Percentiles rank a stretch among this genome's conserved stretches.
phyloP scores from a whole-genome alignment of 2,113 vertebrate genomes.

The Cairina moschata region DNA sequence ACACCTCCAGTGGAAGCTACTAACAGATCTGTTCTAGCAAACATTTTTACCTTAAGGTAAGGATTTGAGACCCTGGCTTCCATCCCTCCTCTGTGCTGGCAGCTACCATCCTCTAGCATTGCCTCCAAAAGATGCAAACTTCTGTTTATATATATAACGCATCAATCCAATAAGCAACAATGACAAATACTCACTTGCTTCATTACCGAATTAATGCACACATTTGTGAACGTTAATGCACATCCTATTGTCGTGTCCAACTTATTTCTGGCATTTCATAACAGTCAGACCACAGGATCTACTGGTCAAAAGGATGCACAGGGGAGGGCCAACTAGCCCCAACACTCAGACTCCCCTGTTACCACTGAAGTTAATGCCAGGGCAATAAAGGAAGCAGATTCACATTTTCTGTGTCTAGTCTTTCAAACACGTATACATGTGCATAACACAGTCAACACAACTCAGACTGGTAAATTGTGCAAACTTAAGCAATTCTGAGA shows the following conservation, averaged over 20 bases:
- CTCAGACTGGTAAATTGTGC: not conserved
- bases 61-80: not conserved
- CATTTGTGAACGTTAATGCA: not conserved
- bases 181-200: conserved; percentile 4
- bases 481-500: not conserved
- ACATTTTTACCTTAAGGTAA: not conserved
- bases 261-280: not conserved
- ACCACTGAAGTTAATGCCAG: not conserved
- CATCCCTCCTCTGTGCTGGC: not conserved
- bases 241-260: not conserved
- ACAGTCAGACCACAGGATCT: not conserved
- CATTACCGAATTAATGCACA: not conserved
- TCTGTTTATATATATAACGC: not conserved
- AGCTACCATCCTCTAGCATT: not conserved
- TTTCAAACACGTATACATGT: not conserved
- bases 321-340: not conserved
- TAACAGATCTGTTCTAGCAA: not conserved
- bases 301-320: not conserved
- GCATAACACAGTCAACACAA: not conserved
- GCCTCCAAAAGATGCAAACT: not conserved
- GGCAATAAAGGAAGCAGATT: not conserved
- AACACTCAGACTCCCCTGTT: not conserved
- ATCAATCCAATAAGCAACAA: conserved; percentile 1
- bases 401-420: not conserved
- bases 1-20: not conserved